phyloP scores from a whole-genome alignment of 2,888 invertebrate genomes.

The Tuta absoluta region DNA sequence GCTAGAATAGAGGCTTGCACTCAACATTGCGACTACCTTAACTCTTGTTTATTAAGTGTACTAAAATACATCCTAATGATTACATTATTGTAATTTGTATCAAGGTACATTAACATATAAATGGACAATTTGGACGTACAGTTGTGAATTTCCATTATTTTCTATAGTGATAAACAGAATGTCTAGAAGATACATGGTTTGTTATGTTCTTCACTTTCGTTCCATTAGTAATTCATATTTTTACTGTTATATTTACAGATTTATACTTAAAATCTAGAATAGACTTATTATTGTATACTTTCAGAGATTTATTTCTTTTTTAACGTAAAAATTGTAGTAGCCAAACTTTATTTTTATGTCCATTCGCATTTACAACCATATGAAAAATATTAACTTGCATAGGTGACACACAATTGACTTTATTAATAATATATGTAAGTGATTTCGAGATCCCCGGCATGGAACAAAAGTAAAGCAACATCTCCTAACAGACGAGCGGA shows the following conservation, averaged over 20 bases:
- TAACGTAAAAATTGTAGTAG: slow-evolving; percentile 20
- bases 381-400: slow-evolving; percentile 23
- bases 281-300: slow-evolving; percentile 42
- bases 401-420: slow-evolving; percentile 39
- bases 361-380: slow-evolving; percentile 21
- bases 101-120: slow-evolving; percentile 79
- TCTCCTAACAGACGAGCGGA: slow-evolving; percentile 45
- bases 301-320: slow-evolving; percentile 30
- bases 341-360: slow-evolving; percentile 15
- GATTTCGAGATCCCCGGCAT: slow-evolving; percentile 41
- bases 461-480: slow-evolving; percentile 76
- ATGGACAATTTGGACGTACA: slow-evolving; percentile 82
- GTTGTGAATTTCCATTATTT: slow-evolving; percentile 70
- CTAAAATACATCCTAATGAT: slow-evolving; percentile 75
- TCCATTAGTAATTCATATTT: slow-evolving; percentile 46
- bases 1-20: slow-evolving; percentile 56
- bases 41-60: slow-evolving; percentile 64
- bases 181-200: slow-evolving; percentile 53
- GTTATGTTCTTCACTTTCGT: slow-evolving; percentile 70
- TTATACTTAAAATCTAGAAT: slow-evolving; percentile 44
- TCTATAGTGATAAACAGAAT: slow-evolving; percentile 66
- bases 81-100: slow-evolving; percentile 80
- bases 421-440: slow-evolving; percentile 25
- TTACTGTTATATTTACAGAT: slow-evolving; percentile 56
- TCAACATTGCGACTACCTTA: slow-evolving; percentile 60